Percentiles rank a stretch among this genome's conserved stretches.
Evolutionary conservation across 2,113 vertebrate genomes (phyloP).

Genomic region (Triplophysa rosa): DNA sequence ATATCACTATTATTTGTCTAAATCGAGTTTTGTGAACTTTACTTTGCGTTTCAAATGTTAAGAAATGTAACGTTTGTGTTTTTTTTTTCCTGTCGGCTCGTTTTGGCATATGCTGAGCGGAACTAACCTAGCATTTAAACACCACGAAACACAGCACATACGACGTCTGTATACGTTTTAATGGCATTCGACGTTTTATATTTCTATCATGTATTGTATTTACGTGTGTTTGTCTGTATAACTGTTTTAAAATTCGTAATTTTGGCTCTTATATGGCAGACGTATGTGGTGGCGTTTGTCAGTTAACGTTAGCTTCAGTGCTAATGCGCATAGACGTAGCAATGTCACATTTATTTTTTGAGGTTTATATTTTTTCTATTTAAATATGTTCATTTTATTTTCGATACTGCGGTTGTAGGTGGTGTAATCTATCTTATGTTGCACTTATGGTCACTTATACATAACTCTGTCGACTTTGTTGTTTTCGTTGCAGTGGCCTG

Average conservation of each 20-base stretch:
- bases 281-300: slow-evolving; percentile 27
- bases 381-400: background rate
- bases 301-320: slow-evolving; percentile 39
- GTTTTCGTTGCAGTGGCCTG: background rate
- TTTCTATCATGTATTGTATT: background rate
- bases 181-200: background rate
- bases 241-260: background rate
- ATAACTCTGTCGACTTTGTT: background rate
- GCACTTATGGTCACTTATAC: background rate
- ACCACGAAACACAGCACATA: background rate
- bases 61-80: background rate
- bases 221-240: background rate
- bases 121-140: slow-evolving; percentile 31
- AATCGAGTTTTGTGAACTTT: background rate
- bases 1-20: background rate
- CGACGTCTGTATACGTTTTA: background rate
- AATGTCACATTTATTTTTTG: background rate
- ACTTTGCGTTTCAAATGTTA: background rate
- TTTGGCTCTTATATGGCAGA: background rate
- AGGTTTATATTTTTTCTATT: background rate
- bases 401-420: background rate
- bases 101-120: slow-evolving; percentile 16
- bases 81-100: background rate
- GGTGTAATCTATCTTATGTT: background rate
- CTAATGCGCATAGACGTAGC: slow-evolving; percentile 20